Evolutionary conservation across 2,797 vertebrate genomes (phyloP), one percentile per base, ranked within the genome.

Genomic region (Esox lucius): DNA sequence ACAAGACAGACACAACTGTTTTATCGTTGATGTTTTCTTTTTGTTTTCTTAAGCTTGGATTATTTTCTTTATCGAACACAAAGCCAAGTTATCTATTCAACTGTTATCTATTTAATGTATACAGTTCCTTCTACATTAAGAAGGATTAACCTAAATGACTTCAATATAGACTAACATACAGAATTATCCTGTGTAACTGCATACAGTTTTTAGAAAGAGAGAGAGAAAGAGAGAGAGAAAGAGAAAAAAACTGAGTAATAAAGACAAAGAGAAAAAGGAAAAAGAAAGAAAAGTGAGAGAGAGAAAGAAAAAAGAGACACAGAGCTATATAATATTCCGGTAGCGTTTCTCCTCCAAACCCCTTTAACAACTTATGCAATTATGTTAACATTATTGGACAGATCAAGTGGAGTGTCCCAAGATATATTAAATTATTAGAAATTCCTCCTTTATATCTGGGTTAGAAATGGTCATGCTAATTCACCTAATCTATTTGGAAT

Each of bases 351-450:
- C 81, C 81, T 79, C 82, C 81, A 84, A 90, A 87, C 89, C 89
- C 90, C 89, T 88, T 88, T 89, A 85, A 90, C 87, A 91, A 91
- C 90, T 93, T 89, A 89, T 87, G 92, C 92, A 94, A 95, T 95
- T 94, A 95, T 93, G 91, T 93, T 92, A 94, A 95, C 93, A 93
- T 93, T 94, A 95, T 94, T 94, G 91, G 89, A 89, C 89, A 93
- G 93, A 94, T 94, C 92, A 90, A 91, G 89, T 79, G 73, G 88
- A 88, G 79, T 87, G 90, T 94, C 94, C 94, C 93, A 91, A 93
- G 93, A 93, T 94, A 91, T 94, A 90, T 91, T 90, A 93, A 94
- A 94, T 94, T 94, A 94, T 95, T 93, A 94, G 92, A 94, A 91
- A 93, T 93, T 91, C 90, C 87, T 87, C 83, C 83, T 92, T 80